A percentile compares a stretch with the other conserved stretches of the same genome.
phyloP scores from a whole-genome alignment of 2,113 vertebrate species.

The Erythrocercus mccallii region DNA sequence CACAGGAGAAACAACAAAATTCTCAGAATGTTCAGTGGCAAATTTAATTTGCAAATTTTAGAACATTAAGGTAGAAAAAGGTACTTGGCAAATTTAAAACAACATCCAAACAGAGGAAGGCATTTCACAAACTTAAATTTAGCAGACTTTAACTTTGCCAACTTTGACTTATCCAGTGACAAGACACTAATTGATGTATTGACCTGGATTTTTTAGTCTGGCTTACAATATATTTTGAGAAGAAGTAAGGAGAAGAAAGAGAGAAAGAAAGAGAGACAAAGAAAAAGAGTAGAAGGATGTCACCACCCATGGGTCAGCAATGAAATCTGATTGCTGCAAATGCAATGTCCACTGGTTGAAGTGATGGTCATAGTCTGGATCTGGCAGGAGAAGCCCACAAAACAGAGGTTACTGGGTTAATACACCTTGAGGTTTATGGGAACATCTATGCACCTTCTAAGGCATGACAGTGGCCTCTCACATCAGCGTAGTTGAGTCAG shows the following conservation, averaged over 20 bases:
- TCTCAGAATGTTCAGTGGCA: neutral
- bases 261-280: neutral
- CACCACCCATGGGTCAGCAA: neutral
- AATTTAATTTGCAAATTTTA: neutral
- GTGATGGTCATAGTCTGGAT: too few relatives aligned
- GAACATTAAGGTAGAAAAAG: neutral
- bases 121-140: neutral
- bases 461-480: neutral
- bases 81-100: neutral
- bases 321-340: neutral
- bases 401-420: neutral
- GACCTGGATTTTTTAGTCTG: neutral
- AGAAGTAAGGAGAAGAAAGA: neutral
- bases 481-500: neutral
- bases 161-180: neutral
- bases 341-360: rapidly evolving
- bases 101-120: neutral
- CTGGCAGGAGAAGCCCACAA: rapidly evolving
- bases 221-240: neutral
- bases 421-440: neutral
- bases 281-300: neutral
- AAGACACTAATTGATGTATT: neutral
- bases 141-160: neutral
- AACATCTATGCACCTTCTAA: neutral
- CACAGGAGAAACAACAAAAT: neutral